Conservation (phyloP, 2,888 invertebrate species). For the Luffia ferchaultella region DNA sequence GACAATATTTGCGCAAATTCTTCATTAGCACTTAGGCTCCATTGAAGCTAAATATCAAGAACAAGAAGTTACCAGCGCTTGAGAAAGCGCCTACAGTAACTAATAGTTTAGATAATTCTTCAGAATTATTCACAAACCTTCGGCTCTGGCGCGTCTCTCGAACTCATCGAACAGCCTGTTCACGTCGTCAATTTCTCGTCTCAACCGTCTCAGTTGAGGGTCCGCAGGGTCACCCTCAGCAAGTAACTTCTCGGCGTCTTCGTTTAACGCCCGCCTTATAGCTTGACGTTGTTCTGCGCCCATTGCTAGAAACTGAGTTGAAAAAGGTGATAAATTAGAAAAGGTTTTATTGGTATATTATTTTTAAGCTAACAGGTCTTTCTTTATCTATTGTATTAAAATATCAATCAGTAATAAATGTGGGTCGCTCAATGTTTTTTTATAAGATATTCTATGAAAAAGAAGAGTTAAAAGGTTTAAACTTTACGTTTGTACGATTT, state of each 20-base stretch:
- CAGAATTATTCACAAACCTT: slow-evolving; percentile 74
- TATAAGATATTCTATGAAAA: background rate
- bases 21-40: too few relatives aligned
- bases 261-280: slow-evolving; percentile 92
- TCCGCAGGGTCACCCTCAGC: slow-evolving; percentile 97
- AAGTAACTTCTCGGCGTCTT: slow-evolving; percentile 95
- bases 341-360: background rate
- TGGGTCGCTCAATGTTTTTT: background rate
- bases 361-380: background rate
- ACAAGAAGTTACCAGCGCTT: too few relatives aligned
- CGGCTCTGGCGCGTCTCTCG: slow-evolving; percentile 85
- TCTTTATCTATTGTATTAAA: background rate
- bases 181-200: slow-evolving; percentile 94
- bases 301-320: slow-evolving; percentile 87
- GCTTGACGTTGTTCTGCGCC: slow-evolving; percentile 96
- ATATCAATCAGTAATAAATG: background rate
- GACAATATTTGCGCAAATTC: too few relatives aligned
- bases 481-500: too few relatives aligned
- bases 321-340: slow-evolving; percentile 2
- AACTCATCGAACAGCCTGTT: slow-evolving; percentile 94
- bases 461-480: too few relatives aligned
- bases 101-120: too few relatives aligned
- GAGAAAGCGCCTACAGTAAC: too few relatives aligned
- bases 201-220: slow-evolving; percentile 86
- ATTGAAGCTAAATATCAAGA: too few relatives aligned